Conservation (phyloP, 2,888 invertebrate genomes). For the Anaspis maculata region DNA sequence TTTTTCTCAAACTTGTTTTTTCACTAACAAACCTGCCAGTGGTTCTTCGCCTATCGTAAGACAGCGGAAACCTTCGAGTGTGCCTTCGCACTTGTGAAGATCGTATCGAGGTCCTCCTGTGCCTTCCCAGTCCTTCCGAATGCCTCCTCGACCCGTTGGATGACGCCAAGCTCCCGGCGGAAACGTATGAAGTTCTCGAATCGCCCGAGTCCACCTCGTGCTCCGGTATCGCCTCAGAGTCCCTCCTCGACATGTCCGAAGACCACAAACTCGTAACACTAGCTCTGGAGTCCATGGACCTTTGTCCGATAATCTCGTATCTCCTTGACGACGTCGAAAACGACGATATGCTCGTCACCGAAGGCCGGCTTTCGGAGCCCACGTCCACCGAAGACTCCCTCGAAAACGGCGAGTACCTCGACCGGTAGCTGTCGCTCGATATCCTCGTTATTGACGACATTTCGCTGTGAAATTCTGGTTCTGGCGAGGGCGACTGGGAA, state of each 20-base stretch:
- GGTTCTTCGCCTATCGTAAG: constrained; percentile 49
- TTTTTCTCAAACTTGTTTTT: too few relatives aligned
- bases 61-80: constrained; percentile 48
- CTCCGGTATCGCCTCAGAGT: constrained; percentile 42
- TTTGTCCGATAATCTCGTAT: constrained; percentile 41
- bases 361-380: constrained; percentile 39
- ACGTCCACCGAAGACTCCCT: constrained; percentile 41
- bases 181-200: constrained; percentile 36
- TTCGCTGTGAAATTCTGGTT: constrained; percentile 32
- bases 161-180: constrained; percentile 31
- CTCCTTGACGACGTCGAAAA: constrained; percentile 40
- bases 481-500: constrained; percentile 32
- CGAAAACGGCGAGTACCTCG: constrained; percentile 37
- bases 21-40: constrained; percentile 59
- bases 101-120: constrained; percentile 35
- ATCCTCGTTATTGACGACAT: constrained; percentile 33
- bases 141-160: constrained; percentile 33
- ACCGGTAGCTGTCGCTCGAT: constrained; percentile 33
- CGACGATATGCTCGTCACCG: constrained; percentile 41
- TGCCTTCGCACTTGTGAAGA: constrained; percentile 40
- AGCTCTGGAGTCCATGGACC: constrained; percentile 41
- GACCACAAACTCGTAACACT: constrained; percentile 42
- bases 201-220: constrained; percentile 39
- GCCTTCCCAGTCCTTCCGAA: constrained; percentile 32
- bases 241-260: constrained; percentile 35